Conservation (phyloP, 2,113 vertebrate species). For the Thunnus thynnus region DNA sequence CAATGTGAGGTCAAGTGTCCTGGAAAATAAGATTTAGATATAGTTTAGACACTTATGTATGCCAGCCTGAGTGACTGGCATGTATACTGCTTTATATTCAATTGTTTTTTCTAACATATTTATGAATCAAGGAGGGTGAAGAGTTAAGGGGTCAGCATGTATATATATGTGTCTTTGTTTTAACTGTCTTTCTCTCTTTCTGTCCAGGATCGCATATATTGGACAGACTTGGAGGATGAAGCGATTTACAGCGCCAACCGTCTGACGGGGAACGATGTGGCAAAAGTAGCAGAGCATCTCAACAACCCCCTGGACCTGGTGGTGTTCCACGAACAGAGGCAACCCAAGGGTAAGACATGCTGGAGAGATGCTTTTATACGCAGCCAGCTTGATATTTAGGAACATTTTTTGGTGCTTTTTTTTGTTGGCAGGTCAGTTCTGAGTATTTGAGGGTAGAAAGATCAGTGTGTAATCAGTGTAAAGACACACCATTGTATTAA, state of each 20-base stretch:
- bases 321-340: conserved; percentile 95
- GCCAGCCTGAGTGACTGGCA: no score
- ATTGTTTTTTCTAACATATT: no score
- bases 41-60: no score
- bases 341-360: conserved; percentile 90
- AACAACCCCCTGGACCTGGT: conserved; percentile 97
- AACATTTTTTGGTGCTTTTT: neutral
- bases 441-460: no score
- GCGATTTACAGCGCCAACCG: conserved; percentile 96
- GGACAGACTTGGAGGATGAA: conserved; percentile 96
- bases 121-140: no score
- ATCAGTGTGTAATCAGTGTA: no score
- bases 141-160: no score
- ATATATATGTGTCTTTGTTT: no score
- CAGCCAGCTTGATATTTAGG: neutral
- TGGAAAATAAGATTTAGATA: no score
- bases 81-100: no score
- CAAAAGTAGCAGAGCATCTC: conserved; percentile 92
- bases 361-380: neutral
- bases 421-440: neutral
- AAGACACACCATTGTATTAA: no score
- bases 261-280: conserved; percentile 91
- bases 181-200: neutral
- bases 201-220: conserved; percentile 94
- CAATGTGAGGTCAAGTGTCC: no score